These are phyloP conservation scores for Caenorhabditis sp. DNA, from an alignment of 2,888 invertebrate species.

Conservation along the genomic window DNA sequence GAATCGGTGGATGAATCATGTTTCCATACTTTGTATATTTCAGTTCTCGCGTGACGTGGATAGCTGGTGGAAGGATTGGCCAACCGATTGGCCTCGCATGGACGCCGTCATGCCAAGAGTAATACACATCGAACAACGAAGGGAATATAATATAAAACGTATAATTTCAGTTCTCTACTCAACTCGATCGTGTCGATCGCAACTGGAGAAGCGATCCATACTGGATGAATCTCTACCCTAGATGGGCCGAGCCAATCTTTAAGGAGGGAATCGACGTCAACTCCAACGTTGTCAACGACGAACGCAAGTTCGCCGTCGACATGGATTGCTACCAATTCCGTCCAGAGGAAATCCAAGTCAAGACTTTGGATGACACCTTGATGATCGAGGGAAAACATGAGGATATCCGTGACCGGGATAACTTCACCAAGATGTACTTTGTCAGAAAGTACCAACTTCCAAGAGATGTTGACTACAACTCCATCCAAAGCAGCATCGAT, in stretches of 20 bases:
- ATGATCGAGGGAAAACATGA: constrained; percentile 82
- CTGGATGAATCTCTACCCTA: constrained; percentile 81
- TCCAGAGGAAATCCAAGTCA: constrained; percentile 83
- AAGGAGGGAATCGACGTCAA: constrained; percentile 82
- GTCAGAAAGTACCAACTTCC: constrained; percentile 82
- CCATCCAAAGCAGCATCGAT: constrained; percentile 79
- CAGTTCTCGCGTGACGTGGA: constrained; percentile 81
- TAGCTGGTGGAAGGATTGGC: constrained; percentile 82
- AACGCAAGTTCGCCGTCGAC: constrained; percentile 79
- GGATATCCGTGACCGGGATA: constrained; percentile 80
- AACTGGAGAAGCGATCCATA: constrained; percentile 82
- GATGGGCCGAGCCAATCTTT: constrained; percentile 82
- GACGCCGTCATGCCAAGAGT: constrained; percentile 82
- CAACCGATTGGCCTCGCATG: constrained; percentile 82
- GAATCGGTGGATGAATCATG: constrained; percentile 33
- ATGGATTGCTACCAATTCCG: constrained; percentile 82
- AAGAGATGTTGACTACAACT: constrained; percentile 79
- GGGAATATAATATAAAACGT: background rate
- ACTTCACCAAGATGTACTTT: constrained; percentile 82
- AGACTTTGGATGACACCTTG: constrained; percentile 82
- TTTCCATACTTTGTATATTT: constrained; percentile 64
- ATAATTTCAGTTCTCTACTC: constrained; percentile 79
- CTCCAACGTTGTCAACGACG: constrained; percentile 79
- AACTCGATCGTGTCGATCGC: constrained; percentile 81
- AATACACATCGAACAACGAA: constrained; percentile 45